These are phyloP conservation scores for Beaufortia kweichowensis DNA, from an alignment of 2,113 vertebrate species.

Conservation along the genomic window DNA sequence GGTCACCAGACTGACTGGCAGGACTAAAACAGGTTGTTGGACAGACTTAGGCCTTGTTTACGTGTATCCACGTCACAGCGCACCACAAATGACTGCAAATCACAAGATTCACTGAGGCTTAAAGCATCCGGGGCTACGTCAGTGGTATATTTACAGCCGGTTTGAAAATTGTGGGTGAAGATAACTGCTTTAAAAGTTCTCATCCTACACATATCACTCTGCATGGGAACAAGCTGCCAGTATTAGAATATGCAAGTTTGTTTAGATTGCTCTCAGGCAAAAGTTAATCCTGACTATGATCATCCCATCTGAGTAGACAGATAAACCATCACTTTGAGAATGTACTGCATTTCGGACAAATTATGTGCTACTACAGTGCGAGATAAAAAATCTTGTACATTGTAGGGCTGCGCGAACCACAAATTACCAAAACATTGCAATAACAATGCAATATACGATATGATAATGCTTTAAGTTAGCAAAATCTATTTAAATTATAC, in stretches of 20 bases:
- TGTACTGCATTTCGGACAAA: background rate
- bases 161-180: background rate
- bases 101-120: background rate
- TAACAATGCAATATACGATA: too few relatives aligned
- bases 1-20: constrained; percentile 29
- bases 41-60: constrained; percentile 36
- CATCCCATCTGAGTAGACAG: too few relatives aligned
- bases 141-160: background rate
- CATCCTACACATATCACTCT: background rate
- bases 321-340: background rate
- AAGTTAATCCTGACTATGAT: background rate
- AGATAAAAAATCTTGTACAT: background rate
- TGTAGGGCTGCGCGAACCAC: background rate
- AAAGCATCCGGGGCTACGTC: constrained; percentile 14
- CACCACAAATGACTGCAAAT: constrained; percentile 13
- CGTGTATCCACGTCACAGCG: background rate
- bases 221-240: background rate
- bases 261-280: background rate
- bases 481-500: too few relatives aligned
- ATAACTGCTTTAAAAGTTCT: background rate
- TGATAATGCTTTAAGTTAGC: too few relatives aligned
- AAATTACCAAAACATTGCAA: background rate
- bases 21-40: constrained; percentile 31
- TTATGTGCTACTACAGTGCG: background rate
- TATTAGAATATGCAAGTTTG: background rate